Evolutionary conservation across 1,140 invertebrate species (phyloP).

Genomic region (Neodiprion fabricii): DNA sequence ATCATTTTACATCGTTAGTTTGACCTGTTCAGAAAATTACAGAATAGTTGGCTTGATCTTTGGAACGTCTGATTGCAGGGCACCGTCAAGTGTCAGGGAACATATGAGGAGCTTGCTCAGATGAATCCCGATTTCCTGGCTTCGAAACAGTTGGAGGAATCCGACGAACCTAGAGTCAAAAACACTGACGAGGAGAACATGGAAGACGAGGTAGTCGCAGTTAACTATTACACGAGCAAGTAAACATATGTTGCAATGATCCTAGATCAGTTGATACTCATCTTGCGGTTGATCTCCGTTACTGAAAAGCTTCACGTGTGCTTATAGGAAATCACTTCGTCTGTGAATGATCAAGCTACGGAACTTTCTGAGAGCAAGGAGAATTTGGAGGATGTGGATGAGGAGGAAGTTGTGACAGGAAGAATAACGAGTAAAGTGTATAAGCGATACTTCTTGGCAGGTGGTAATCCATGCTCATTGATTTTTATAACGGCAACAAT

Average conservation of each 20-base stretch:
- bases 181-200: constrained; percentile 50
- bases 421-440: constrained; percentile 66
- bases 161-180: constrained; percentile 33
- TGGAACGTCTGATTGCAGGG: constrained; percentile 57
- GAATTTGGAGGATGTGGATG: constrained; percentile 26
- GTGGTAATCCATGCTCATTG: constrained; percentile 67
- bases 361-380: constrained; percentile 20
- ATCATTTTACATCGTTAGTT: neutral
- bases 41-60: constrained; percentile 15
- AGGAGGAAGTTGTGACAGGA: constrained; percentile 57
- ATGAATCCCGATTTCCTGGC: constrained; percentile 63
- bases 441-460: constrained; percentile 71
- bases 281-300: too few species aligned
- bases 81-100: constrained; percentile 63
- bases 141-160: constrained; percentile 32
- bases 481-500: constrained; percentile 65
- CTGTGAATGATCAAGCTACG: too few species aligned
- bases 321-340: too few species aligned
- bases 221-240: too few species aligned
- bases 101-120: constrained; percentile 62
- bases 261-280: too few species aligned
- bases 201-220: neutral
- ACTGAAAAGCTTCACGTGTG: too few species aligned
- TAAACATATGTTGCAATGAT: too few species aligned
- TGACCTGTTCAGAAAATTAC: neutral